Evolutionary conservation across 2,113 vertebrate species (phyloP).

Genomic region (Lonchura striata): DNA sequence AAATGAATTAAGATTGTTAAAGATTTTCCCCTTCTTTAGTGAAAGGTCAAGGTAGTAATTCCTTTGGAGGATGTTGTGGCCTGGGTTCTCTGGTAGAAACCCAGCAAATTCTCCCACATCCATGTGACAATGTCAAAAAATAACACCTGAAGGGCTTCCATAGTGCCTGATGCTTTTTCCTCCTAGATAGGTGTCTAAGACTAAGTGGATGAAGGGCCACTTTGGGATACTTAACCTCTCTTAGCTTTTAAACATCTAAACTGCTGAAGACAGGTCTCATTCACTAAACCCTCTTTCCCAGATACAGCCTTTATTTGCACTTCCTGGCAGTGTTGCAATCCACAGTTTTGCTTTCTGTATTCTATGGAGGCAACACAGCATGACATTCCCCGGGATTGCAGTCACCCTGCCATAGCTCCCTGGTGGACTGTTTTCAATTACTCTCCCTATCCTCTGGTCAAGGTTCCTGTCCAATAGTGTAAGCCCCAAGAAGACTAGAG

Average conservation of each 20-base stretch:
- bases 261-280: neutral
- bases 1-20: neutral
- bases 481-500: neutral
- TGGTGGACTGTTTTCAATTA: neutral
- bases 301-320: neutral
- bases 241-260: neutral
- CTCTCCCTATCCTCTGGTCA: neutral
- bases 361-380: rapidly evolving
- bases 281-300: neutral
- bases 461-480: neutral
- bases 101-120: neutral
- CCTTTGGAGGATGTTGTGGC: neutral
- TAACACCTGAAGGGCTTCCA: rapidly evolving
- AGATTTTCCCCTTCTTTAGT: neutral
- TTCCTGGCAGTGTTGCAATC: neutral
- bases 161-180: neutral
- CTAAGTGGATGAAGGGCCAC: neutral
- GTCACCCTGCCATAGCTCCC: neutral
- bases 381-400: rapidly evolving
- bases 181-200: neutral
- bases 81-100: neutral
- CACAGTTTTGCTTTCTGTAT: neutral
- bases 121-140: rapidly evolving
- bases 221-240: neutral
- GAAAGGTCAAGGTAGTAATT: neutral